Base-by-base conservation (phyloP, 2,797 vertebrate genomes). In the Sparidentex hasta region DNA sequence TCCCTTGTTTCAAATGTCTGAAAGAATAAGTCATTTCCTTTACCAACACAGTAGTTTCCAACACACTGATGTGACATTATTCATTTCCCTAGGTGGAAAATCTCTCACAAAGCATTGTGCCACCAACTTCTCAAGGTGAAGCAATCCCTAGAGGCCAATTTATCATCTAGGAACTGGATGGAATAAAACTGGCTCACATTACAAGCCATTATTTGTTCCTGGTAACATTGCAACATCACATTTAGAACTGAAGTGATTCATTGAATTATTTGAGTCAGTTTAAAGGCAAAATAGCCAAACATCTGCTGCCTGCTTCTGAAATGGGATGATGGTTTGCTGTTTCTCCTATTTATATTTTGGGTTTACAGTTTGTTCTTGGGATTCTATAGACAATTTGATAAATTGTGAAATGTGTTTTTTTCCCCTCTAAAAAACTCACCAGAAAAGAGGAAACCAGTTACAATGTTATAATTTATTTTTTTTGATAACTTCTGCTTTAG, bases 1-100 rank as follows among this genome's bases (percentile, higher is more conserved):
- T 56, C 33, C 9, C 2, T 7, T 1, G 1, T 74, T 46, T 71
- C 41, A 71, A 62, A 74, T 16, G 5, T 71, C 33, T 67, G 18
- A 21, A 33, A n/a, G 8, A 51, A 38, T 82, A 65, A 76, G 56
- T 85, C 4, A 82, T 64, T 78, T 41, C 1, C 80, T 25, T 80
- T 78, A 16, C 56, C 64, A 83, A 52, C 33, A 21, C 38, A 54
- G 71, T 54, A 50, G 29, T 47, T 51, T 50, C 50, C 13, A 44
- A 3, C 67, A 44, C 52, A 63, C 12, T 52, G 27, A 44, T 47
- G 46, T 68, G 66, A 73, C 54, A 27, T 71, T 17, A 58, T 56
- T 58, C 44, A 51, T 46, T 59, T 23, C 56, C n/a, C 51, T 54
- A 16, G 48, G n/a, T 61, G 41, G 56, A 56, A 7, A 75, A 69